Base-by-base conservation (phyloP, 2,797 vertebrate species). In the Dendrocincla fuliginosa region DNA sequence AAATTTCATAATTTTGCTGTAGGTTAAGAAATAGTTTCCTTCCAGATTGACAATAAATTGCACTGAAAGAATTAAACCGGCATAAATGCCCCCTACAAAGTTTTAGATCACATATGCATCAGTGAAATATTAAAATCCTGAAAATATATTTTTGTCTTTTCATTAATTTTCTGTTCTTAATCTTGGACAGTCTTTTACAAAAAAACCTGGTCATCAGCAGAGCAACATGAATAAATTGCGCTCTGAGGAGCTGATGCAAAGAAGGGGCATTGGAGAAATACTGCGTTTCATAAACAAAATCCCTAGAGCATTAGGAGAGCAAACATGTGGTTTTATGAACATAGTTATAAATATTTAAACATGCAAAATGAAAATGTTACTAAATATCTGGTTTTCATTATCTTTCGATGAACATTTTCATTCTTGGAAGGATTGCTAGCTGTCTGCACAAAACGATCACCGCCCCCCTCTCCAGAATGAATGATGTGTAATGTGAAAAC, bases 281-380 rank as follows among this genome's bases (percentile, higher is more conserved):
- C 82, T 97, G 97, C 94, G 41, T 97, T 98, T 98, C 97, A 97
- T 98, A 98, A 98, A 93, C 94, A 90, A 93, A 91, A 93, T 97
- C 91, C 91, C 92, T 93, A 59, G 79, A 93, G 94, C 89, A 89
- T 96, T 94, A 92, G 94, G 93, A 96, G 96, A 95, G 94, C 91
- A 97, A 97, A 95, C 96, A 93, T 97, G 89, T 96, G 95, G 92
- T 96, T 96, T 98, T 98, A 97, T 97, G 95, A 96, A 96, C 96
- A 96, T 86, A 91, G 91, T 94, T 96, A 97, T 98, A 96, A 98
- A 98, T 98, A 98, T 98, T 98, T 98, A 98, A 98, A 97, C 96
- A 97, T 70, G 84, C 91, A 97, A 97, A 97, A 97, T 98, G 97
- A 97, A 98, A 98, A 97, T 95, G 97, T 98, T 98, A 93, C 98